Conservation (phyloP, 2,888 invertebrate species). For the Drosophila prostipennis region DNA sequence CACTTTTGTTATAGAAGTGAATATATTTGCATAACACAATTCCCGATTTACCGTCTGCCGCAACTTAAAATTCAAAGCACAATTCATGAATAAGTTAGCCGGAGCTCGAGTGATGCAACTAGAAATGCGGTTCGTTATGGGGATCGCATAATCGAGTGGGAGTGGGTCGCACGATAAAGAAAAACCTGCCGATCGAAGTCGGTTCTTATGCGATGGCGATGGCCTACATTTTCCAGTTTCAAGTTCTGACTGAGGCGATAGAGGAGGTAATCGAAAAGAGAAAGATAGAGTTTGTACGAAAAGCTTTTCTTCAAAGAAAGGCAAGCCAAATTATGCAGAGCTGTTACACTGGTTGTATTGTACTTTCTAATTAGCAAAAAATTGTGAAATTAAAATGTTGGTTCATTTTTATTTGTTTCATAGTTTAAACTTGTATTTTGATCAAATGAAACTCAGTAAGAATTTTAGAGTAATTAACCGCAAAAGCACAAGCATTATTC, state of each 20-base stretch:
- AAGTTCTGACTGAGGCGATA: slow-evolving; percentile 19
- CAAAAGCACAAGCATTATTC: neutral
- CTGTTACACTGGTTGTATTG: slow-evolving; percentile 11
- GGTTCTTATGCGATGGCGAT: slow-evolving; percentile 29
- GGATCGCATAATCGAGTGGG: slow-evolving; percentile 19
- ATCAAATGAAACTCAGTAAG: too few species aligned
- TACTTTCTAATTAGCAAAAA: slow-evolving; percentile 1
- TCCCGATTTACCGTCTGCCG: neutral
- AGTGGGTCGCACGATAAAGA: slow-evolving; percentile 9
- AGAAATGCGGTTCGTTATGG: neutral
- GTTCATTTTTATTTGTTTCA: too few species aligned
- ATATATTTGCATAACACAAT: slow-evolving; percentile 23
- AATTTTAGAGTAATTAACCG: too few species aligned
- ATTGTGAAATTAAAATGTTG: too few species aligned
- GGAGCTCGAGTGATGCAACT: slow-evolving; percentile 16
- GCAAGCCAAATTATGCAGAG: slow-evolving; percentile 19
- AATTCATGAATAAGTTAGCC: slow-evolving; percentile 25
- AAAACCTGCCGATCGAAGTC: slow-evolving; percentile 3
- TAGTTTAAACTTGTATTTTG: neutral
- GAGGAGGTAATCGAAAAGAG: neutral
- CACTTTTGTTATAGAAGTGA: slow-evolving; percentile 4
- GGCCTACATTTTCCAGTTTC: slow-evolving; percentile 43
- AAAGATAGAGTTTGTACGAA: slow-evolving; percentile 1
- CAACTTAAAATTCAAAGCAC: slow-evolving; percentile 28
- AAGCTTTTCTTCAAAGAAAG: slow-evolving; percentile 24